A percentile compares a stretch with the other conserved stretches of the same genome.
Evolutionary conservation across 2,888 invertebrate genomes (phyloP).

Genomic region (Athetis lepigone): DNA sequence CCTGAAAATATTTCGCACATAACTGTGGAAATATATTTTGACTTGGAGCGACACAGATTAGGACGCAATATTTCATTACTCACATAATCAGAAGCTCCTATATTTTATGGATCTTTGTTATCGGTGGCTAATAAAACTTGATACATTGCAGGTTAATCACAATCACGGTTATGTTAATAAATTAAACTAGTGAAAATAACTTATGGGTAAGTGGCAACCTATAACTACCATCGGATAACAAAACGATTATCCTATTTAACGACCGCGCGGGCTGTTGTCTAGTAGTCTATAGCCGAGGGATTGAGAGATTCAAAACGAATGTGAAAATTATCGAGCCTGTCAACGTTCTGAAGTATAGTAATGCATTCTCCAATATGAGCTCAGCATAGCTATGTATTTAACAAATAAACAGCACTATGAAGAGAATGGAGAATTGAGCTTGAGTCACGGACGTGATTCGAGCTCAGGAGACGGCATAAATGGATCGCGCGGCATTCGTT

Average conservation of each 20-base stretch:
- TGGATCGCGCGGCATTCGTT: constrained; percentile 67
- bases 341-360: constrained; percentile 36
- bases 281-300: constrained; percentile 26
- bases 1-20: constrained; percentile 67
- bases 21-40: constrained; percentile 56
- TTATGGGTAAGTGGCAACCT: not conserved
- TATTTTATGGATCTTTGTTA: not conserved
- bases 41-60: constrained; percentile 44
- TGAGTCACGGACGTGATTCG: constrained; percentile 77
- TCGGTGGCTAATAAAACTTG: not conserved
- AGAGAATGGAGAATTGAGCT: constrained; percentile 67
- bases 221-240: not conserved
- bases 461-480: constrained; percentile 73
- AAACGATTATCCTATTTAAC: constrained; percentile 3
- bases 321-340: constrained; percentile 39
- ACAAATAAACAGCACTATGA: constrained; percentile 69
- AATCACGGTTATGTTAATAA: not conserved
- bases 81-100: not conserved
- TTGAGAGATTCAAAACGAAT: constrained; percentile 29
- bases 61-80: constrained; percentile 6
- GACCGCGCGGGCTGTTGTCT: constrained; percentile 1
- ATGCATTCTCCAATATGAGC: constrained; percentile 44
- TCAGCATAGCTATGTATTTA: constrained; percentile 56
- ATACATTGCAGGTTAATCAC: not conserved
- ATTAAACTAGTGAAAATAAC: not conserved